A percentile compares a stretch with the other conserved stretches of the same genome.
phyloP scores from a whole-genome alignment of 1,140 invertebrate species.

The Yoshiicerus persimilis region DNA sequence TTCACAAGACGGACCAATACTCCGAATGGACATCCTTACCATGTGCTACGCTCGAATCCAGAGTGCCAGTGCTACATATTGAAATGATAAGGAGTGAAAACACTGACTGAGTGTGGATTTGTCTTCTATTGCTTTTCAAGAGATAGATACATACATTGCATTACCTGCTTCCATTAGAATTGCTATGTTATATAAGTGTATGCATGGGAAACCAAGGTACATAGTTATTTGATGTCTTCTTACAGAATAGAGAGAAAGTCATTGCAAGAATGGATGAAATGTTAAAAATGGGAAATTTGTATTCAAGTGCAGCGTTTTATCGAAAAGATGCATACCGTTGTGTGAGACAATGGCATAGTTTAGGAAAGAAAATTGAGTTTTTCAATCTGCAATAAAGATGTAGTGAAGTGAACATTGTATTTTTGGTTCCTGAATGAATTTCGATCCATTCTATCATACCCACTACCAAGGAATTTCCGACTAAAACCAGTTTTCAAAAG shows the following conservation, averaged over 20 bases:
- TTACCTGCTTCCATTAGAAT: background rate
- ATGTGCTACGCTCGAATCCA: background rate
- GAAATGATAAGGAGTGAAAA: background rate
- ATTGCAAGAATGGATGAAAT: background rate
- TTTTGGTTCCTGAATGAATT: background rate
- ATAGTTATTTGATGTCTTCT: background rate
- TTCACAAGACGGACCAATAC: background rate
- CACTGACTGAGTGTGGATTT: background rate
- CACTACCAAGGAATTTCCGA: background rate
- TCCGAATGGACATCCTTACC: background rate
- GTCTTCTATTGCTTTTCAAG: background rate
- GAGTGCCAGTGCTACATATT: too few species aligned
- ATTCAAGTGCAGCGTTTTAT: conserved; percentile 48
- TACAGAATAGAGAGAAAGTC: background rate
- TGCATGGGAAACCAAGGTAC: background rate
- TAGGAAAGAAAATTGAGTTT: conserved; percentile 50
- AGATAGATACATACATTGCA: background rate
- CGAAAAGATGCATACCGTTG: conserved; percentile 46
- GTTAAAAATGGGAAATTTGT: conserved; percentile 46
- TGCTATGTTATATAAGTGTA: background rate
- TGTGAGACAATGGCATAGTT: conserved; percentile 49
- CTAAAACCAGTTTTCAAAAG: background rate
- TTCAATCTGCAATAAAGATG: conserved; percentile 51
- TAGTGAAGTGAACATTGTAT: conserved; percentile 29
- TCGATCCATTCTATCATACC: background rate